phyloP scores from a whole-genome alignment of 2,797 vertebrate species.

The Pygocentrus nattereri region DNA sequence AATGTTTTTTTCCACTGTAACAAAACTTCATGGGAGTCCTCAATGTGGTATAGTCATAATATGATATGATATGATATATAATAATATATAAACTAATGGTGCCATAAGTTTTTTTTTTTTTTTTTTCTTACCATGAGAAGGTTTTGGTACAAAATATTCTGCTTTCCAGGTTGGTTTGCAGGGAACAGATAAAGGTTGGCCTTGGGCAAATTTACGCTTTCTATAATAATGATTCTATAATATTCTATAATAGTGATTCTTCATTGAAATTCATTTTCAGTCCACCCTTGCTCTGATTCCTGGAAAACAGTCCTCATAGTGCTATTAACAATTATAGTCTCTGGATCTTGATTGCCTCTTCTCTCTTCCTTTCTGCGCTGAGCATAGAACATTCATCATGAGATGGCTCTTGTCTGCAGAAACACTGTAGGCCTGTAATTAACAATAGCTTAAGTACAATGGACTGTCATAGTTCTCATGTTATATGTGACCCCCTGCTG shows the following conservation, averaged over 20 bases:
- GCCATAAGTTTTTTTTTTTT: neutral
- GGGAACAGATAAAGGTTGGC: slow-evolving; percentile 5
- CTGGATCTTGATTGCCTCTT: slow-evolving; percentile 18
- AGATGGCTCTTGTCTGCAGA: neutral
- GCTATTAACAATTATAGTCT: neutral
- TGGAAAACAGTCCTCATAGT: slow-evolving; percentile 17
- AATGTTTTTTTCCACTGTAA: no score
- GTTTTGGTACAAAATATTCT: neutral
- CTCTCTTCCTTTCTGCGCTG: neutral
- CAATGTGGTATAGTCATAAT: neutral
- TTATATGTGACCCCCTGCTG: neutral
- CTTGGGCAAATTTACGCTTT: slow-evolving; percentile 1
- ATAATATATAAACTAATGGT: neutral
- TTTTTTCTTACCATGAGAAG: neutral
- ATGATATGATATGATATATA: no score
- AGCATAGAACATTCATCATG: neutral
- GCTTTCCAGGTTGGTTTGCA: neutral
- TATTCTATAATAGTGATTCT: no score
- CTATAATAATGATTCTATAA: no score
- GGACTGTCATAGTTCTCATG: neutral
- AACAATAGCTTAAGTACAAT: neutral
- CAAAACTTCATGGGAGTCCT: neutral
- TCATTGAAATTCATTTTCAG: neutral
- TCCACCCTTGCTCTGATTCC: slow-evolving; percentile 2
- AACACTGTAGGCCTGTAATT: neutral